A percentile compares a stretch with the other conserved stretches of the same genome.
Evolutionary conservation across 2,113 vertebrate genomes (phyloP).

Genomic region (Mastomys coucha): DNA sequence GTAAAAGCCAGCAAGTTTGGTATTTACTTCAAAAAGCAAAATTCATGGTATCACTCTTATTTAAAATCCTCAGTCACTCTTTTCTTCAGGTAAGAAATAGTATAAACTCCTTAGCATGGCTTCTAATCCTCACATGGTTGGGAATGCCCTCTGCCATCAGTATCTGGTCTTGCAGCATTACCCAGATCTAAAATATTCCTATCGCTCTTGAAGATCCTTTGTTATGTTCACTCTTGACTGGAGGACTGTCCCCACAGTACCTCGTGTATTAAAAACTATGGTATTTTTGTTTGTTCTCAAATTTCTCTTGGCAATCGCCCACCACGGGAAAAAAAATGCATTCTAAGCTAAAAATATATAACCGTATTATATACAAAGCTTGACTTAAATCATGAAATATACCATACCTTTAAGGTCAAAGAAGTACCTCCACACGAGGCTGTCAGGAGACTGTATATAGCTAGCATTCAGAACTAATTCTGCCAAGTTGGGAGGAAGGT

Average conservation of each 20-base stretch:
- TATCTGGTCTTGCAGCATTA: neutral
- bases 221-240: neutral
- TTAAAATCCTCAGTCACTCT: neutral
- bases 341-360: neutral
- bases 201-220: neutral
- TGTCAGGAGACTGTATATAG: constrained; percentile 81
- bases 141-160: neutral
- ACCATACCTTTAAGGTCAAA: constrained; percentile 85
- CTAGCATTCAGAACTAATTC: constrained; percentile 82
- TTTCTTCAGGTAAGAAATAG: neutral
- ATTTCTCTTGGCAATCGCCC: neutral
- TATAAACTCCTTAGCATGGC: neutral
- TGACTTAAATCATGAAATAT: constrained; percentile 27
- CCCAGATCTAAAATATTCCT: neutral
- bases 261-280: neutral
- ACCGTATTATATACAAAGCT: neutral
- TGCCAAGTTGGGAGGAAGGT: constrained; percentile 83
- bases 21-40: neutral
- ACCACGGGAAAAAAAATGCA: neutral
- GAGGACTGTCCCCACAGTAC: neutral
- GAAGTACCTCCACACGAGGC: constrained; percentile 84
- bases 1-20: neutral
- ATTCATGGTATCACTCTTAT: neutral
- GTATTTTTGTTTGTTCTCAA: neutral
- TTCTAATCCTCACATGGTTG: neutral